phyloP scores from a whole-genome alignment of 1,140 invertebrate genomes.

The Elymnias hypermnestra region DNA sequence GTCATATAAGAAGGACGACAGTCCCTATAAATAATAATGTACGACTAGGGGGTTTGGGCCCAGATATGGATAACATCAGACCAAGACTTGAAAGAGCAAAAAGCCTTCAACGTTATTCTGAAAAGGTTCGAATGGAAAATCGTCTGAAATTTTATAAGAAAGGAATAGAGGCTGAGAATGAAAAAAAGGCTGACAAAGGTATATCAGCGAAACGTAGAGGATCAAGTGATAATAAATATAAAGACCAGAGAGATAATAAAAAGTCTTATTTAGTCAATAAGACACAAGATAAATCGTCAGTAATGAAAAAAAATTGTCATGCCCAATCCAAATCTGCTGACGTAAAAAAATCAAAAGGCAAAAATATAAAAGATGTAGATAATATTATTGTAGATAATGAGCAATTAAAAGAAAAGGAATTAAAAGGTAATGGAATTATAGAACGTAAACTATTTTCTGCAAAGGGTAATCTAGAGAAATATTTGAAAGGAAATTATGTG shows the following conservation, averaged over 20 bases:
- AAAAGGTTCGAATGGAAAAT: constrained; percentile 66
- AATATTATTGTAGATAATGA: constrained; percentile 1
- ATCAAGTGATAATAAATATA: constrained; percentile 10
- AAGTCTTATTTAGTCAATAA: constrained; percentile 54
- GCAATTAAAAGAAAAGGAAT: constrained; percentile 5
- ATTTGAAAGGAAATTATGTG: background rate
- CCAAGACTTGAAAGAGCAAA: constrained; percentile 62
- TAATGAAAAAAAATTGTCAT: constrained; percentile 27
- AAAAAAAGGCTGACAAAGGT: constrained; percentile 37
- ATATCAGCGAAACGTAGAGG: constrained; percentile 18
- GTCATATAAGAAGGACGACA: constrained; percentile 31
- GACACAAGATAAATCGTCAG: constrained; percentile 25
- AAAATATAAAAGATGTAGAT: constrained; percentile 14
- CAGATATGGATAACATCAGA: constrained; percentile 60
- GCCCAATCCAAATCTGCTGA: constrained; percentile 34
- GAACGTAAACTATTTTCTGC: constrained; percentile 2
- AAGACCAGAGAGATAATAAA: constrained; percentile 23
- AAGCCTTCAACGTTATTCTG: constrained; percentile 66
- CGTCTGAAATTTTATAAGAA: constrained; percentile 61
- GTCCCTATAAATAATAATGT: constrained; percentile 41
- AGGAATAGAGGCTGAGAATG: constrained; percentile 35
- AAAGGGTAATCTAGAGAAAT: constrained; percentile 2
- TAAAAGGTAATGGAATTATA: no score
- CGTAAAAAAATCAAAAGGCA: constrained; percentile 20
- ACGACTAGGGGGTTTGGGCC: constrained; percentile 59